Evolutionary conservation across 2,888 invertebrate species (phyloP).

Genomic region (Yponomeuta cagnagella): DNA sequence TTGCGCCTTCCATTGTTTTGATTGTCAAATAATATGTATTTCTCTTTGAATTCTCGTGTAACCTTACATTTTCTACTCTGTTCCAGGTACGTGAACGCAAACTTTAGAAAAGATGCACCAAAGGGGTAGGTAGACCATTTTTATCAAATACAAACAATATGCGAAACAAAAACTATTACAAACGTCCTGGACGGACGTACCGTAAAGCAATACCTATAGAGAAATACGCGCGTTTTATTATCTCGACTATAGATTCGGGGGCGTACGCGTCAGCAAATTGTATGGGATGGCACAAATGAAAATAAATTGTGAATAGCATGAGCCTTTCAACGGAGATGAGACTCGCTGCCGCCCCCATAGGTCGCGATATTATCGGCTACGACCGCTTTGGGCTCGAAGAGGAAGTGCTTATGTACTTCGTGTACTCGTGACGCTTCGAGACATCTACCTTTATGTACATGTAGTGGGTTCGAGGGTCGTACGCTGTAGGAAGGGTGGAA

Average conservation of each 20-base stretch:
- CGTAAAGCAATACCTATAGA: conserved; percentile 12
- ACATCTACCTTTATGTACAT: not conserved
- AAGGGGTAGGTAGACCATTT: no score
- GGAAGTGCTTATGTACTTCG: not conserved
- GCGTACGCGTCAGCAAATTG: conserved; percentile 20
- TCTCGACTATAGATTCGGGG: conserved; percentile 7
- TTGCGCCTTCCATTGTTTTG: not conserved
- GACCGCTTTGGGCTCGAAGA: conserved; percentile 1
- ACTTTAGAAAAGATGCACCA: not conserved
- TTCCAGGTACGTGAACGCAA: not conserved
- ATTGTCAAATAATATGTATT: not conserved
- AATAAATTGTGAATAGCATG: conserved; percentile 62
- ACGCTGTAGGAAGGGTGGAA: not conserved
- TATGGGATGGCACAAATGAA: conserved; percentile 46
- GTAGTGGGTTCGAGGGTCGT: not conserved
- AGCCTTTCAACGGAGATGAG: conserved; percentile 61
- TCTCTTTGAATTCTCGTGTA: no score
- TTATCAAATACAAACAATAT: no score
- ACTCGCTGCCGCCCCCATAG: conserved; percentile 49
- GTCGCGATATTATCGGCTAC: conserved; percentile 54
- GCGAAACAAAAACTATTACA: not conserved
- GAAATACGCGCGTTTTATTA: conserved; percentile 4
- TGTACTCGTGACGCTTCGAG: not conserved
- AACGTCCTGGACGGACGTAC: no score
- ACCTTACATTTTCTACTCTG: not conserved